These are phyloP conservation scores for Lypha dubia DNA, from an alignment of 2,888 invertebrate species.

Conservation along the genomic window DNA sequence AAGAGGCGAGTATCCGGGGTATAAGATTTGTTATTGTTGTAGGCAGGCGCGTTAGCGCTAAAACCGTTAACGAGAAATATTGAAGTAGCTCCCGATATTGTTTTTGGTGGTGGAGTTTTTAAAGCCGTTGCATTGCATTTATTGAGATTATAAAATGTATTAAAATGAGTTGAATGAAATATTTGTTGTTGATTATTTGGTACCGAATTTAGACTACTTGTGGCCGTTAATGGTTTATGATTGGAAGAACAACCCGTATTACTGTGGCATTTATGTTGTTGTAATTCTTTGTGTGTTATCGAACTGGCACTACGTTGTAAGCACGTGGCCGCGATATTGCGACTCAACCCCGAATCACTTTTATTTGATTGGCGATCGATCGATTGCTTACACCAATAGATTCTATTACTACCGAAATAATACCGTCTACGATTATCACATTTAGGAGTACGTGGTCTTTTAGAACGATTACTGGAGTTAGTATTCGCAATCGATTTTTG, in stretches of 20 bases:
- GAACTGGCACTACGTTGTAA: slow-evolving; percentile 78
- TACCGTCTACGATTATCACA: slow-evolving; percentile 75
- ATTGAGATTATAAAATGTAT: slow-evolving; percentile 67
- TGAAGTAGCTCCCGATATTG: slow-evolving; percentile 66
- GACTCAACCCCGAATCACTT: slow-evolving; percentile 31
- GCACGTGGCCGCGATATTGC: slow-evolving; percentile 5
- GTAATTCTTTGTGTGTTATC: slow-evolving; percentile 75
- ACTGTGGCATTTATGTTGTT: slow-evolving; percentile 57
- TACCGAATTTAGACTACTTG: slow-evolving; percentile 42
- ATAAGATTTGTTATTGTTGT: slow-evolving; percentile 42
- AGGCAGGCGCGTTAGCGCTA: slow-evolving; percentile 57
- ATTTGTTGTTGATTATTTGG: slow-evolving; percentile 47
- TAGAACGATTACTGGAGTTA: slow-evolving; percentile 48
- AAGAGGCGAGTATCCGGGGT: slow-evolving; percentile 74
- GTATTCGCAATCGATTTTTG: slow-evolving; percentile 60
- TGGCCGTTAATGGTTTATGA: slow-evolving; percentile 55
- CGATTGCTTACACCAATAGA: slow-evolving; percentile 80
- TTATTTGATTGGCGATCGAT: slow-evolving; percentile 27
- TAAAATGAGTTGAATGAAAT: slow-evolving; percentile 69
- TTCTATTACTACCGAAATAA: slow-evolving; percentile 79
- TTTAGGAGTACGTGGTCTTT: slow-evolving; percentile 61
- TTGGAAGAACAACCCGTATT: slow-evolving; percentile 16
- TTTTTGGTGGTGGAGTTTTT: slow-evolving; percentile 71
- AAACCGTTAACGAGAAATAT: slow-evolving; percentile 73
- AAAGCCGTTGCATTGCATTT: slow-evolving; percentile 35